A percentile compares a stretch with the other conserved stretches of the same genome.
Evolutionary conservation across 2,888 invertebrate species (phyloP).

Genomic region (Chironomus tentans): DNA sequence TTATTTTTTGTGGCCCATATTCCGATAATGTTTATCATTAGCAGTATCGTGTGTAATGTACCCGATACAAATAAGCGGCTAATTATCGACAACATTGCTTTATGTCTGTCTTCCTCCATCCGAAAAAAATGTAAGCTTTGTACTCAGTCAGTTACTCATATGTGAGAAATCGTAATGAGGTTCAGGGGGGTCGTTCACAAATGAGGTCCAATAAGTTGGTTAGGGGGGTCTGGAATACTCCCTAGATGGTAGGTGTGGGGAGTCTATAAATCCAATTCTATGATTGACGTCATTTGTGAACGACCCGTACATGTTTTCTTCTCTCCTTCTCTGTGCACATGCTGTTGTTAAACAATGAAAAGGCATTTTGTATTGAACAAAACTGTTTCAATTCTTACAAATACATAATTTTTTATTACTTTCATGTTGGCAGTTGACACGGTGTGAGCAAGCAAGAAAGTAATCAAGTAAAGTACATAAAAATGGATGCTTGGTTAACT

Average conservation of each 20-base stretch:
- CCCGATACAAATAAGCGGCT: not conserved
- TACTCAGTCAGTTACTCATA: no score
- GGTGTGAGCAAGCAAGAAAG: not conserved
- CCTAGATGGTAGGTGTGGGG: no score
- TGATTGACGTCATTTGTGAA: no score
- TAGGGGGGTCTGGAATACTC: no score
- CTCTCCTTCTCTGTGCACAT: no score
- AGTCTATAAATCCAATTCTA: no score
- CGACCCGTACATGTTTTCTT: no score
- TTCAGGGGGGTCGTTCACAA: no score
- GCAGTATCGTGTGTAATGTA: not conserved
- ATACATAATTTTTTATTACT: not conserved
- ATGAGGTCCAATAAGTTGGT: no score
- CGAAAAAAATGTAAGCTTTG: no score
- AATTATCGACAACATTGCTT: not conserved
- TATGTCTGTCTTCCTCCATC: not conserved
- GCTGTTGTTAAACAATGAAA: not conserved
- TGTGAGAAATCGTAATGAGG: no score
- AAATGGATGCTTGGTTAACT: conserved; percentile 27
- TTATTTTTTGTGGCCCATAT: conserved; percentile 1
- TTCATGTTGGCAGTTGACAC: not conserved
- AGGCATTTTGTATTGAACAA: not conserved
- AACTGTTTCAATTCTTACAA: not conserved
- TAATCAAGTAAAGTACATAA: not conserved
- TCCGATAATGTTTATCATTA: conserved; percentile 4